Percentiles rank a stretch among this genome's conserved stretches.
phyloP scores from a whole-genome alignment of 92 coral and sea anemone species.

The Palythoa grandis region DNA sequence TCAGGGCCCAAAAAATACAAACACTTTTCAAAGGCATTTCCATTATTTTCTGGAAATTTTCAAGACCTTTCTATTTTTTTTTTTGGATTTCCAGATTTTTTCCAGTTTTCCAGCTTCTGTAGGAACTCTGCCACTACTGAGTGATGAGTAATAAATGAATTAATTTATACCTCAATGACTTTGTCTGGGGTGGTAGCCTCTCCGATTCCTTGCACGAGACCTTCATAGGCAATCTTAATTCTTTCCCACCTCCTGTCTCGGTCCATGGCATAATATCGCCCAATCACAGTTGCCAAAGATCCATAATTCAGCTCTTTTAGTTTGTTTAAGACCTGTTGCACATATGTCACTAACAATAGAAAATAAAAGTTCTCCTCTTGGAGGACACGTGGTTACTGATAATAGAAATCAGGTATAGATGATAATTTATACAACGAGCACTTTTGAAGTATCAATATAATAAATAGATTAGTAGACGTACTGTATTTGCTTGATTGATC shows the following conservation, averaged over 20 bases:
- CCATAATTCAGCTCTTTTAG: slow-evolving; percentile 90
- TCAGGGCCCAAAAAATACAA: too few relatives aligned
- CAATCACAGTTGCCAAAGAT: slow-evolving; percentile 90
- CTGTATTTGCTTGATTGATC: too few relatives aligned
- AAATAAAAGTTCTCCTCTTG: background rate
- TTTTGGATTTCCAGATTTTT: too few relatives aligned
- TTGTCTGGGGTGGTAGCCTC: slow-evolving; percentile 83
- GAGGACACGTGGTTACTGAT: too few relatives aligned
- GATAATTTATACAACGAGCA: too few relatives aligned
- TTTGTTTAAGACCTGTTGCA: slow-evolving; percentile 87
- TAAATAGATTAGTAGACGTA: too few relatives aligned
- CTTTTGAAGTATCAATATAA: too few relatives aligned
- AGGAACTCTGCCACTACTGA: background rate
- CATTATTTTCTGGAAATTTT: too few relatives aligned
- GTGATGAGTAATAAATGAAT: background rate
- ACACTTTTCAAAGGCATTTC: too few relatives aligned
- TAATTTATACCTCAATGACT: slow-evolving; percentile 72
- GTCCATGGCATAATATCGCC: slow-evolving; percentile 99
- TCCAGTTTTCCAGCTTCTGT: too few relatives aligned
- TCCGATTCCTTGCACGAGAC: slow-evolving; percentile 91
- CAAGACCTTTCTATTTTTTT: too few relatives aligned
- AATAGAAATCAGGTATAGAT: too few relatives aligned
- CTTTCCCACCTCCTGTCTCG: slow-evolving; percentile 98
- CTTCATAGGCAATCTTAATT: slow-evolving; percentile 97
- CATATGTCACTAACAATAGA: slow-evolving; percentile 72